Evolutionary conservation across 2,888 invertebrate species (phyloP), one percentile per base, ranked within the genome.

Genomic region (Cyrtodaria siliqua): DNA sequence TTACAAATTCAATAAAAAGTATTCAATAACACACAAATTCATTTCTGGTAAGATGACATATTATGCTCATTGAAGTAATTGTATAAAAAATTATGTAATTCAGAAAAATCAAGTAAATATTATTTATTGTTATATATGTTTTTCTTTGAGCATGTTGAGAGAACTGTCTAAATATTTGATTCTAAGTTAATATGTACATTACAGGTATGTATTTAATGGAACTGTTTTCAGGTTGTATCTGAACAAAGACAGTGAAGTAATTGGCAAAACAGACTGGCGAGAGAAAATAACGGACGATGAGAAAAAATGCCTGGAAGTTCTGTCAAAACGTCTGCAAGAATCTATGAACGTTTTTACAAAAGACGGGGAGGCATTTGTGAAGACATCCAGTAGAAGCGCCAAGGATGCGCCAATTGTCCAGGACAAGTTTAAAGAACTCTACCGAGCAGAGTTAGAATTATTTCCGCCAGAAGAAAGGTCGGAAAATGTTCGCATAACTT

Each of bases 391-490:
- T 49, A 72, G 90, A 40, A 90, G 90, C 79, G 87, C 90, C 0
- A 90, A 90, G 76, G 90, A 90, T 69, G 87, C 89, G 1, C 89
- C 89, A 2, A 57, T 89, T 53, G 81, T 83, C 9, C 86, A 87
- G 57, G 59, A 61, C 18, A 71, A 79, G 8, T 87, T 90, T 38
- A 83, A 82, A 71, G 38, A 82, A 3, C 55, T 89, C n/a, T 89
- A 88, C 44, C 52, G 26, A 1, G 38, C 63, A 18, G 78, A 77
- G 52, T 64, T 90, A 24, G 24, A 60, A 14, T 63, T 66, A 56
- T 72, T 68, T 42, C 49, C 70, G 1, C 71, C 63, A 29, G 61
- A 64, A 18, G 59, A 82, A 18, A n/a, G 47, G 18, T 61, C 61
- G 29, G 90, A 90, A 81, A 90, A 90, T 67, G 59, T 63, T 6